phyloP scores from a whole-genome alignment of 2,888 invertebrate species.

The Cyclophora punctaria region DNA sequence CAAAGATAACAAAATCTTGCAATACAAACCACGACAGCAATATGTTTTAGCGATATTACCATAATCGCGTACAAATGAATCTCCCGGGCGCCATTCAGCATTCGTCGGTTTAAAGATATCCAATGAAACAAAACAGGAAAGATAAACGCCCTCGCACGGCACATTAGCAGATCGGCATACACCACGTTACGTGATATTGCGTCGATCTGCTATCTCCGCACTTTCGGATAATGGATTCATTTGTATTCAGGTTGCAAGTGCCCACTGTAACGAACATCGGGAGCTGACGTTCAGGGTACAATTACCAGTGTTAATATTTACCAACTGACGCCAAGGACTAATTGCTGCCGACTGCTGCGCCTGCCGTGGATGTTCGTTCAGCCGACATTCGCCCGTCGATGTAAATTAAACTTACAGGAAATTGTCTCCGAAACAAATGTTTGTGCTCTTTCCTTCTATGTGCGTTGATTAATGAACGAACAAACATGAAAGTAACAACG shows the following conservation, averaged over 20 bases:
- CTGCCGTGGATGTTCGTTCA: constrained; percentile 22
- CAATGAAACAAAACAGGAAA: constrained; percentile 7
- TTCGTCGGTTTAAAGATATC: not conserved
- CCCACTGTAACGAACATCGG: constrained; percentile 69
- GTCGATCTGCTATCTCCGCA: constrained; percentile 57
- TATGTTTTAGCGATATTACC: no score
- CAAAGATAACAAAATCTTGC: no score
- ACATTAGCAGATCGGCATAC: constrained; percentile 41
- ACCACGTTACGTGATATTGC: constrained; percentile 49
- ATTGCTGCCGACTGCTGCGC: constrained; percentile 47
- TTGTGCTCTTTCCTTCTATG: not conserved
- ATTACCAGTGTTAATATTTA: constrained; percentile 74
- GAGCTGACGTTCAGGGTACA: constrained; percentile 67
- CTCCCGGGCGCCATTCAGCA: no score
- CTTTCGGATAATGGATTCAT: constrained; percentile 70
- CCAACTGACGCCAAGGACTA: constrained; percentile 67
- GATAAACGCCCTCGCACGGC: constrained; percentile 15
- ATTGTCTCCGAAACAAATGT: constrained; percentile 5
- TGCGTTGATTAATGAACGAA: no score
- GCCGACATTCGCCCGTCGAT: not conserved
- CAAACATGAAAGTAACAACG: no score
- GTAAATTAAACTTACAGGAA: constrained; percentile 2
- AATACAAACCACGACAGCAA: no score
- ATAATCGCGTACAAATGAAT: no score
- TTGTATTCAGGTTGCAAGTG: constrained; percentile 70